Conservation (phyloP, 2,797 vertebrate genomes). For the Psittacula echo region DNA sequence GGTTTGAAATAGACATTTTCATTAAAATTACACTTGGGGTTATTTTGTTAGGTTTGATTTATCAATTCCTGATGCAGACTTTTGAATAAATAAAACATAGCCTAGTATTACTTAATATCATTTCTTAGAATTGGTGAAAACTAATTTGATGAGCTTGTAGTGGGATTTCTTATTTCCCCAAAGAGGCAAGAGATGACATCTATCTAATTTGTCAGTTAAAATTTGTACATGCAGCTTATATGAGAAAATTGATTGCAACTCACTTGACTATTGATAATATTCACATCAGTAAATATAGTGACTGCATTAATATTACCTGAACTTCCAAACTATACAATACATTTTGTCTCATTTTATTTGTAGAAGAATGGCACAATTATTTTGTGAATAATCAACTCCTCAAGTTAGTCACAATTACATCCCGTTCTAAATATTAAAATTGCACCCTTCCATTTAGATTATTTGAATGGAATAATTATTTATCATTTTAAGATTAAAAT, state of each 20-base stretch:
- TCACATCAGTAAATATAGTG: conserved; percentile 72
- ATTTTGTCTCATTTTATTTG: conserved; percentile 68
- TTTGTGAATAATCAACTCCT: conserved; percentile 74
- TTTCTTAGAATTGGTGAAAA: conserved; percentile 49
- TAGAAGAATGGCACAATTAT: conserved; percentile 67
- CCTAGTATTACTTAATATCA: background rate
- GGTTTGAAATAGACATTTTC: background rate
- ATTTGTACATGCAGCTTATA: conserved; percentile 58
- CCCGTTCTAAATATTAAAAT: conserved; percentile 73
- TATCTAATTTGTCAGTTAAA: conserved; percentile 75
- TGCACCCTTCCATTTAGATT: conserved; percentile 43
- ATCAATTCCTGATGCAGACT: background rate
- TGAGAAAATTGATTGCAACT: conserved; percentile 69
- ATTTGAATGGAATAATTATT: conserved; percentile 67
- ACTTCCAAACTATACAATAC: conserved; percentile 63
- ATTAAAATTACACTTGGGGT: conserved; percentile 15
- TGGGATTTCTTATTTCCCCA: conserved; percentile 62
- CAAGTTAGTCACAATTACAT: conserved; percentile 69
- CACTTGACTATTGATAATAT: conserved; percentile 68
- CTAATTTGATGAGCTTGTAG: conserved; percentile 44
- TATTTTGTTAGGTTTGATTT: background rate
- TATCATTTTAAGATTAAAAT: conserved; percentile 51
- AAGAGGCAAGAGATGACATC: conserved; percentile 62
- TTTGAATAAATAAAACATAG: conserved; percentile 42
- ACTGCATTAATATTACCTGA: conserved; percentile 56